These are phyloP conservation scores for Melipona quadrifasciata DNA, from an alignment of 1,140 invertebrate species.

Conservation along the genomic window DNA sequence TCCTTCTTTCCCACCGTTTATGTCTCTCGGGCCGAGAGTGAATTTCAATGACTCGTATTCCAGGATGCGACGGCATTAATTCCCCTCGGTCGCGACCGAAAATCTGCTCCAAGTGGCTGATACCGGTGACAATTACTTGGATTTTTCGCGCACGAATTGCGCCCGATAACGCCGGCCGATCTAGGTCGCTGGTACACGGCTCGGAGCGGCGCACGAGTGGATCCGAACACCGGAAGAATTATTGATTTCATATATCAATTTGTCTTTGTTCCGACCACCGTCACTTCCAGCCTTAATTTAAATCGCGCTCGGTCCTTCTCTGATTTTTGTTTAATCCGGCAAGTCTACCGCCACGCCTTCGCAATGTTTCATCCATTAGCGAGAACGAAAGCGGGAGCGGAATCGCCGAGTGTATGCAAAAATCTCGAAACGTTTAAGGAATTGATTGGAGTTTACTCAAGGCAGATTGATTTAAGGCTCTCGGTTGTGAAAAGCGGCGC, in stretches of 20 bases:
- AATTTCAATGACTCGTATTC: constrained; percentile 35
- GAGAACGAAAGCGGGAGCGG: background rate
- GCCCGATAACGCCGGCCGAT: constrained; percentile 14
- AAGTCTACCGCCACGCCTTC: background rate
- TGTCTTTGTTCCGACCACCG: constrained; percentile 24
- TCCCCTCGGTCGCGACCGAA: background rate
- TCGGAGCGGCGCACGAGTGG: background rate
- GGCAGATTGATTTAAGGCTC: constrained; percentile 1
- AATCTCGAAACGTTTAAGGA: background rate
- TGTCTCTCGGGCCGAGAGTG: background rate
- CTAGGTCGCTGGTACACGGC: background rate
- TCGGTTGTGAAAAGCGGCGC: too few species aligned
- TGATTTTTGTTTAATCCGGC: background rate
- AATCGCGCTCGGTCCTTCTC: background rate
- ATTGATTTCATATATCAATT: constrained; percentile 36
- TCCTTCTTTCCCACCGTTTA: background rate
- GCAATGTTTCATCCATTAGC: constrained; percentile 17
- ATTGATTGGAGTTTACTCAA: constrained; percentile 22
- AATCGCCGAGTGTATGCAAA: background rate
- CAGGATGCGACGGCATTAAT: constrained; percentile 11
- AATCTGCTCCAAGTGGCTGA: constrained; percentile 38
- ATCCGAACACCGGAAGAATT: constrained; percentile 15
- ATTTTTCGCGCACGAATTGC: constrained; percentile 26
- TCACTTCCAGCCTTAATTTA: constrained; percentile 8
- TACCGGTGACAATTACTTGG: constrained; percentile 44